Evolutionary conservation across 2,888 invertebrate genomes (phyloP), one percentile per base, ranked within the genome.

Genomic region (Craniophora ligustri): DNA sequence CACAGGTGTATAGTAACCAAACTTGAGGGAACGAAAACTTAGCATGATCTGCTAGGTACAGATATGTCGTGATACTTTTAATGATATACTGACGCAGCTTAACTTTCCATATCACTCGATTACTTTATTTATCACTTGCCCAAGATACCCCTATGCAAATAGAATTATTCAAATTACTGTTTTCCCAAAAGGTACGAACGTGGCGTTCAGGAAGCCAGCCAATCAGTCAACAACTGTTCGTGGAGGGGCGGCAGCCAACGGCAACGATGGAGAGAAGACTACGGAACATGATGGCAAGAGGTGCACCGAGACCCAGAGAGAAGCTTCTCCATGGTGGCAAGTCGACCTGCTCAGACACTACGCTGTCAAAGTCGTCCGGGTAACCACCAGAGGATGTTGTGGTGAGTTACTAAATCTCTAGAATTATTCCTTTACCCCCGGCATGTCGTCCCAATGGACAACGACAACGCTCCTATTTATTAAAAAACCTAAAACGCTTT

Each of bases 241-340:
- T 26, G 97, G 97, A 1, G 98, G 98, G 1, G 95, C 95, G 4
- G 96, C 98, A 0, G 94, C 95, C 45, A 97, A 97, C 82, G 98
- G 97, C 10, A 98, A 98, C 80, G 98, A 98, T 79, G 98, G 98
- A 1, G 97, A 98, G 83, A 94, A 94, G 69, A 95, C 96, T 59
- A 96, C 97, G 28, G 97, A 97, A 56, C 98, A 98, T 79, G 98
- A 98, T 75, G 97, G 97, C 10, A 96, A 97, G 81, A 94, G 97
- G 61, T 98, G 98, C 86, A 97, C 98, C 0, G 98, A 98, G 91
- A 98, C 98, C 0, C 96, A 97, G 82, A 95, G 96, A 57, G 98
- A 98, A 80, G 96, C 97, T 0, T 98, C 98, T 15, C 98, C 98
- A 0, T 98, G 98, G 98, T 98, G 98, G 98, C 96, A 96, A 75